These are phyloP conservation scores for Epizoanthus ramosus DNA, from an alignment of 92 coral and sea anemone genomes.

Conservation along the genomic window DNA sequence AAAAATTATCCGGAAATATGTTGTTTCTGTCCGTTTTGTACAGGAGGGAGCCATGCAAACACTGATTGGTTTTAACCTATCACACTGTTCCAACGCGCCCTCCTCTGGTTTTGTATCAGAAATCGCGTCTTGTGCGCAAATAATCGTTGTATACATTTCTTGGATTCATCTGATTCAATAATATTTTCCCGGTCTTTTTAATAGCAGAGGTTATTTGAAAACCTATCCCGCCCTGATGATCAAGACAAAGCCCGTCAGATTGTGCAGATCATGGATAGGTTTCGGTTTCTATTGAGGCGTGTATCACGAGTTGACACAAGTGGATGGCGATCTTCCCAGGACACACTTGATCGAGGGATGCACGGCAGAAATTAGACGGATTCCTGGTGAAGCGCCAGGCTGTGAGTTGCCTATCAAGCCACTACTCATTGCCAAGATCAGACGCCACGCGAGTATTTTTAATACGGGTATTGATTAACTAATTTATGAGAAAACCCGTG, in stretches of 20 bases:
- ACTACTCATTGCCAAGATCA: background rate
- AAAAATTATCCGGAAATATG: background rate
- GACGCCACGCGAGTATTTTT: background rate
- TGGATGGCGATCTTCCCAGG: background rate
- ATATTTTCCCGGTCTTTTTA: background rate
- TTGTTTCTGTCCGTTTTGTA: background rate
- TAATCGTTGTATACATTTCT: no score
- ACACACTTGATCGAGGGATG: conserved; percentile 20
- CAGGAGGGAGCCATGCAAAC: no score
- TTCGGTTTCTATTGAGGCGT: conserved; percentile 2
- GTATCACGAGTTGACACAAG: background rate
- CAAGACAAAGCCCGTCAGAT: conserved; percentile 18
- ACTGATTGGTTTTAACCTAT: no score
- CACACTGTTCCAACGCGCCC: no score
- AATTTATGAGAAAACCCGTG: no score
- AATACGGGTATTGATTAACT: no score
- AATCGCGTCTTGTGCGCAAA: background rate
- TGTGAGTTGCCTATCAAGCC: conserved; percentile 10
- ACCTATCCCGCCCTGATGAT: background rate
- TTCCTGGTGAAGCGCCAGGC: background rate
- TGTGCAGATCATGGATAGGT: conserved; percentile 1
- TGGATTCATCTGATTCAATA: no score
- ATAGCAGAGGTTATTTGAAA: background rate
- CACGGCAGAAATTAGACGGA: conserved; percentile 1
- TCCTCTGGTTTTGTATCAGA: no score